A percentile compares a stretch with the other conserved stretches of the same genome.
These are phyloP conservation scores for Diarsia mendica DNA, from an alignment of 2,888 invertebrate species.

Conservation along the genomic window DNA sequence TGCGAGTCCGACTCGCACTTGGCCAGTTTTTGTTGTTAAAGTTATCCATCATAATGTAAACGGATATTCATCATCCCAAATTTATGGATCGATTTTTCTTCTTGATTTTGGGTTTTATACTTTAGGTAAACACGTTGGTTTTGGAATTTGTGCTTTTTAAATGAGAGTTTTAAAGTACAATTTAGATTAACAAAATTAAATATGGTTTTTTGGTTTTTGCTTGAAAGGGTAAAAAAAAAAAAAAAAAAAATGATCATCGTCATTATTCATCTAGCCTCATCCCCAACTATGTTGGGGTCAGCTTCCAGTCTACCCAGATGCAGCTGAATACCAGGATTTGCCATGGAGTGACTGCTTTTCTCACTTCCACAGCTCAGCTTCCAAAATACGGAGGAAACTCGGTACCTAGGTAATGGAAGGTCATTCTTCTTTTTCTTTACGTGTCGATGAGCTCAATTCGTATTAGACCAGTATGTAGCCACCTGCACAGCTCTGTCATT, in stretches of 20 bases:
- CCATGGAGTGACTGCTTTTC: background rate
- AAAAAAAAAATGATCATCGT: background rate
- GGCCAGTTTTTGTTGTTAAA: constrained; percentile 41
- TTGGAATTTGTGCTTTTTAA: background rate
- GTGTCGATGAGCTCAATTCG: too few relatives aligned
- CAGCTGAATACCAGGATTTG: background rate
- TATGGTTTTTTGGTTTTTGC: background rate
- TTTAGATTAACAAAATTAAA: background rate
- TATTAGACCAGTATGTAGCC: too few relatives aligned
- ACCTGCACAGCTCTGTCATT: too few relatives aligned
- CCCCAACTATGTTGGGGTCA: background rate
- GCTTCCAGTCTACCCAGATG: background rate
- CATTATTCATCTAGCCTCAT: background rate
- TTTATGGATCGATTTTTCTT: constrained; percentile 45
- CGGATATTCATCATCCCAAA: constrained; percentile 45
- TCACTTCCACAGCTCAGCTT: background rate
- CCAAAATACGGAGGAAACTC: too few relatives aligned
- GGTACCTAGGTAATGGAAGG: too few relatives aligned
- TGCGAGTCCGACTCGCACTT: too few relatives aligned
- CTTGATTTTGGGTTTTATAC: background rate
- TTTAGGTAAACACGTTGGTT: background rate
- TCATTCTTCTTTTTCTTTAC: too few relatives aligned
- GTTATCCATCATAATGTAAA: constrained; percentile 61
- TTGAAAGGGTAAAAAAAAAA: background rate
- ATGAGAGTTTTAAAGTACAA: background rate